Conservation (phyloP, 2,888 invertebrate species). For the Herminia tarsipennalis region DNA sequence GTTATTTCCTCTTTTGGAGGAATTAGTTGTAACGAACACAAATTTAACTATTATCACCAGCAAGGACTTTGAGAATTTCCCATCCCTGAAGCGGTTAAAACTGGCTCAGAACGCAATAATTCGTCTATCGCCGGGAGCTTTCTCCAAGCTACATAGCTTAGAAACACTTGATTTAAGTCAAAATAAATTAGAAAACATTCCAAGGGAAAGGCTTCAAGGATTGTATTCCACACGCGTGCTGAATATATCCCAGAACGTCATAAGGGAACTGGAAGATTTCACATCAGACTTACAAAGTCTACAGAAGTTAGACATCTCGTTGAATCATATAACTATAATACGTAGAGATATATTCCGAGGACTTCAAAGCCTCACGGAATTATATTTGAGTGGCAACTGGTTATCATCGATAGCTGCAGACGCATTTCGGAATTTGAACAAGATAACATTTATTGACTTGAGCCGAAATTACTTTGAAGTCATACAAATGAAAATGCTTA, state of each 20-base stretch:
- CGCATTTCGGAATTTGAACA: slow-evolving; percentile 91
- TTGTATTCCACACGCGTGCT: slow-evolving; percentile 89
- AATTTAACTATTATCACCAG: slow-evolving; percentile 93
- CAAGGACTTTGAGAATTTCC: slow-evolving; percentile 94
- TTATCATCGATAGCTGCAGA: slow-evolving; percentile 91
- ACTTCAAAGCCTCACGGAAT: slow-evolving; percentile 90
- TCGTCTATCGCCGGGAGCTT: slow-evolving; percentile 93
- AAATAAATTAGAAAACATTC: slow-evolving; percentile 93
- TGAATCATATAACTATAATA: slow-evolving; percentile 92
- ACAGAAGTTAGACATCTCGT: slow-evolving; percentile 92
- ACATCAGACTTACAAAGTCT: slow-evolving; percentile 91
- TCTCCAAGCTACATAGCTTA: slow-evolving; percentile 90
- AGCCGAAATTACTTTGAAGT: slow-evolving; percentile 93
- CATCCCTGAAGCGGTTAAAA: slow-evolving; percentile 90
- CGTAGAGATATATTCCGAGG: slow-evolving; percentile 91
- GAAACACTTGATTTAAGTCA: slow-evolving; percentile 92
- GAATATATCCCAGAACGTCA: slow-evolving; percentile 93
- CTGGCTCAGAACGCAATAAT: slow-evolving; percentile 91
- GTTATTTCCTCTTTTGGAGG: slow-evolving; percentile 91
- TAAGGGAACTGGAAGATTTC: slow-evolving; percentile 93
- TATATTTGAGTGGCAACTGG: slow-evolving; percentile 93
- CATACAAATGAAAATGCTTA: slow-evolving; percentile 91
- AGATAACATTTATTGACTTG: slow-evolving; percentile 91
- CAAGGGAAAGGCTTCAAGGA: slow-evolving; percentile 93
- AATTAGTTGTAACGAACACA: slow-evolving; percentile 91